These are phyloP conservation scores for Dermochelys coriacea DNA, from an alignment of 2,797 vertebrate species.

Conservation along the genomic window DNA sequence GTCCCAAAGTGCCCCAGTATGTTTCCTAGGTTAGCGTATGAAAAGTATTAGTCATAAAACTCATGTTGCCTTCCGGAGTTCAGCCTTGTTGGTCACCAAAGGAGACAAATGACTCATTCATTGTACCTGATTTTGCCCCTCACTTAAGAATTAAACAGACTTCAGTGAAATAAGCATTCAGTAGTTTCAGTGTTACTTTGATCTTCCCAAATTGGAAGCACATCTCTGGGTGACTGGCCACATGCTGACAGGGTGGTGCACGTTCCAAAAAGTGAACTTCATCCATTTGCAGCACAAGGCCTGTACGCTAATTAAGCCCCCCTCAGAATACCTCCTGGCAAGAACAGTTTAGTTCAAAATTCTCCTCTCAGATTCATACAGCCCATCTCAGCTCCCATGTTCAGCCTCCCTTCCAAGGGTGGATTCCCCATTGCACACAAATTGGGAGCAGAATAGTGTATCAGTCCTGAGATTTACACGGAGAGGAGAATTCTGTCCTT, in stretches of 20 bases:
- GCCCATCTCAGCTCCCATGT: not conserved
- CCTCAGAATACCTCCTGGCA: not conserved
- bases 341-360: not conserved
- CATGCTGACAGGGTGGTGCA: not conserved
- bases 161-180: not conserved
- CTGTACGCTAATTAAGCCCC: not conserved
- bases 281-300: rapidly evolving
- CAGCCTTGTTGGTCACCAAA: not conserved
- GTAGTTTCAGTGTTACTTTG: not conserved
- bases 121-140: not conserved
- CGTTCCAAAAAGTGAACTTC: not conserved
- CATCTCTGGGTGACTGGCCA: not conserved
- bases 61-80: not conserved
- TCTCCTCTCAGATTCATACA: not conserved
- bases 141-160: not conserved
- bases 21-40: not conserved
- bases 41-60: not conserved
- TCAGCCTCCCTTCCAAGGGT: not conserved
- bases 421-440: not conserved
- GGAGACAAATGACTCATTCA: rapidly evolving
- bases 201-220: not conserved
- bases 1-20: not conserved
- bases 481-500: not conserved
- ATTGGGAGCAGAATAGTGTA: not conserved
- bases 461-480: too few species aligned